Evolutionary conservation across 2,113 vertebrate species (phyloP).

Genomic region (Clarias macrocephalus): DNA sequence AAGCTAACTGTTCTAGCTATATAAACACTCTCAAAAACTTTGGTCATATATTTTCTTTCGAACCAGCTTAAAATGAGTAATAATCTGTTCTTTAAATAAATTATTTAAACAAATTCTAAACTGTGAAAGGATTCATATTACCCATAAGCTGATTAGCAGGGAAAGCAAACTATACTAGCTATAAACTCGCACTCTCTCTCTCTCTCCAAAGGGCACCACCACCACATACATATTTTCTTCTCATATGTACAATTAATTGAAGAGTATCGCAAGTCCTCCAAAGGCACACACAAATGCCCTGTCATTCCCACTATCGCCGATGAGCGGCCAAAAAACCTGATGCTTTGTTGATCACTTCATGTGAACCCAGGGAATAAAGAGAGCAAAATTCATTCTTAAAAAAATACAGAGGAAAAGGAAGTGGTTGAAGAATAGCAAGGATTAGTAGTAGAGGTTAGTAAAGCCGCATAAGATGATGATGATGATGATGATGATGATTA

Average conservation of each 20-base stretch:
- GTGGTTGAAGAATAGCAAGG: neutral
- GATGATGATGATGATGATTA: conserved; percentile 63
- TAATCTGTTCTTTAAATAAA: neutral
- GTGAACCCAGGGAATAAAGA: neutral
- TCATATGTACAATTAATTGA: too few relatives aligned
- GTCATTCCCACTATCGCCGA: neutral
- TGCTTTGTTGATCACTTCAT: neutral
- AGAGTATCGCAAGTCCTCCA: too few relatives aligned
- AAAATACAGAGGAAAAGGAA: neutral
- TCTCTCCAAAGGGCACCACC: too few relatives aligned
- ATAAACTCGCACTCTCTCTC: neutral
- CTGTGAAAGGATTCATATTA: neutral
- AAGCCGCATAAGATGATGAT: neutral
- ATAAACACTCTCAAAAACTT: neutral
- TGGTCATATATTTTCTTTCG: neutral
- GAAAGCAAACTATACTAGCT: neutral
- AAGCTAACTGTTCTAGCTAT: neutral
- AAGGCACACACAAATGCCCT: neutral
- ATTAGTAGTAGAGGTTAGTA: neutral
- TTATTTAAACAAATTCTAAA: neutral
- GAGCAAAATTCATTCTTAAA: neutral
- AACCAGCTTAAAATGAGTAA: neutral
- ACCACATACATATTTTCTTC: too few relatives aligned
- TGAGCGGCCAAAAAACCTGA: neutral
- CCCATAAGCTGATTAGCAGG: neutral